Percentiles rank a stretch among this genome's conserved stretches.
These are phyloP conservation scores for Sandelia bainsii DNA, from an alignment of 2,797 vertebrate species.

Conservation along the genomic window DNA sequence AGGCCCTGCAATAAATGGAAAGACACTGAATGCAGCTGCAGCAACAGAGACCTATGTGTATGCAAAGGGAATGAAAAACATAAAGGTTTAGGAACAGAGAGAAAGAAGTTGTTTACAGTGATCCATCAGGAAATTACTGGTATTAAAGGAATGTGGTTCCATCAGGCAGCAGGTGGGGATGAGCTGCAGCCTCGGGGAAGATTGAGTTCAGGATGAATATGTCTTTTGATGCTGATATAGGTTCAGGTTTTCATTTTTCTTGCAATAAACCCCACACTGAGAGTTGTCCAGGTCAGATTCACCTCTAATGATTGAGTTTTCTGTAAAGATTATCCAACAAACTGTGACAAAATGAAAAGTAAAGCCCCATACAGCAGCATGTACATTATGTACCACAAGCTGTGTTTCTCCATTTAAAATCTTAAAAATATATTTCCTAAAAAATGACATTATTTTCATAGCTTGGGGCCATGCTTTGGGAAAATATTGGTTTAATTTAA, in stretches of 20 bases:
- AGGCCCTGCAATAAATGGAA: slow-evolving; percentile 29
- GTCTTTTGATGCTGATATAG: slow-evolving; percentile 14
- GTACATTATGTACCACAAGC: not conserved
- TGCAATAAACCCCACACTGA: not conserved
- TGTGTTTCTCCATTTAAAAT: not conserved
- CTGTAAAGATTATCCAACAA: not conserved
- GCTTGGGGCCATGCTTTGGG: too few relatives aligned
- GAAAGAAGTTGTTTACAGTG: not conserved
- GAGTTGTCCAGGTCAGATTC: not conserved
- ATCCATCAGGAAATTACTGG: slow-evolving; percentile 65
- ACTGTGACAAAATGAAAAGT: not conserved
- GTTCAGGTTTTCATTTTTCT: slow-evolving; percentile 37
- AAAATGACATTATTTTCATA: not conserved
- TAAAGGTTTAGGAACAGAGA: not conserved
- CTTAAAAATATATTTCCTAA: too few relatives aligned
- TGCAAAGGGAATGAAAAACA: slow-evolving; percentile 2
- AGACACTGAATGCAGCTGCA: not conserved
- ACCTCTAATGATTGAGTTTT: not conserved
- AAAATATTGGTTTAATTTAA: not conserved
- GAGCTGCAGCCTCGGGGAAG: not conserved
- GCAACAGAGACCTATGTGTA: not conserved
- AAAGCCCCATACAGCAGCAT: not conserved
- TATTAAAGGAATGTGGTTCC: slow-evolving; percentile 41
- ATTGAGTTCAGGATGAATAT: slow-evolving; percentile 1
- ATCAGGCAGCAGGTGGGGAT: slow-evolving; percentile 37